These are phyloP conservation scores for Poeciliopsis presidionis DNA, from an alignment of 2,797 vertebrate species.

Conservation along the genomic window DNA sequence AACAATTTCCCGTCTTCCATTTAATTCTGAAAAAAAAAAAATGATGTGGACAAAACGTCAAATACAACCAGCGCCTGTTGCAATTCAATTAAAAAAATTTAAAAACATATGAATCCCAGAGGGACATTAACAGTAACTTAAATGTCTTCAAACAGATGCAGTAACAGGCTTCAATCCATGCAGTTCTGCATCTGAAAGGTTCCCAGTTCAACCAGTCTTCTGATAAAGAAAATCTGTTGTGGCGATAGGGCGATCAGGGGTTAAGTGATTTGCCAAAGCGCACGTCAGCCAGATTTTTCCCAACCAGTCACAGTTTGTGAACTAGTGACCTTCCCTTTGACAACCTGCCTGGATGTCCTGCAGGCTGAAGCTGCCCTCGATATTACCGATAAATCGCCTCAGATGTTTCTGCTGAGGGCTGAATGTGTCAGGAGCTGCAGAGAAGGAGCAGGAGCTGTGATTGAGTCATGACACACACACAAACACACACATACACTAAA, in stretches of 20 bases:
- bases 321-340: conserved; percentile 62
- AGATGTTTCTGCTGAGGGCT: conserved; percentile 40
- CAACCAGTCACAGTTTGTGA: conserved; percentile 44
- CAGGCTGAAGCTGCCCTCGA: conserved; percentile 43
- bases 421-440: conserved; percentile 56
- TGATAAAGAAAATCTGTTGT: conserved; percentile 19
- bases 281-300: conserved; percentile 54
- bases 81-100: neutral
- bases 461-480: conserved; percentile 51
- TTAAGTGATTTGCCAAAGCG: conserved; percentile 60
- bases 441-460: conserved; percentile 26
- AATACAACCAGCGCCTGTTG: neutral
- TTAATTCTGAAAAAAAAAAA: neutral
- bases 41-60: neutral
- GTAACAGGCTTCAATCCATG: neutral
- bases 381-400: conserved; percentile 50
- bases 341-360: conserved; percentile 47
- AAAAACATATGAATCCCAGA: neutral
- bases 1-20: neutral
- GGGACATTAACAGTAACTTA: neutral
- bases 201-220: neutral
- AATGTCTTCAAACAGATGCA: neutral
- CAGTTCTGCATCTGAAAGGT: conserved; percentile 1
- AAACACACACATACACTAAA: neutral
- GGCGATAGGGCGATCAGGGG: conserved; percentile 34